Evolutionary conservation across 92 coral and sea anemone species (phyloP), one percentile per base, ranked within the genome.

Genomic region (Parazoanthus atlanticus): DNA sequence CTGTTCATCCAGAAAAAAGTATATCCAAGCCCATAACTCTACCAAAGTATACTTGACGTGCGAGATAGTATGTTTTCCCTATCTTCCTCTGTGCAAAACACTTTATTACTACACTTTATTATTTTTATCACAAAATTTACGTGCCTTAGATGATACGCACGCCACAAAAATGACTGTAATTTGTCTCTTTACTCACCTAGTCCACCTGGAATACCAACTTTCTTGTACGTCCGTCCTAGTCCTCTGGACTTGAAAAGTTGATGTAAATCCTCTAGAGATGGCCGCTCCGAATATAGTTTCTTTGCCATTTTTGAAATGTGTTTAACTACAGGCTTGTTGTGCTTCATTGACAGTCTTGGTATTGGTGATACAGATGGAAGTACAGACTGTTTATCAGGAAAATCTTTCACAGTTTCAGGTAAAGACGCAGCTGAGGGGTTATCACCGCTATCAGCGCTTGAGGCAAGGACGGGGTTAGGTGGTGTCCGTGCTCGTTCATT

Each of bases 261-360:
- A 9, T 86, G 87, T 11, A 91, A 71, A 61, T 88, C 93, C 19
- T 85, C 89, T 15, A 52, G 30, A 29, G 84, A 88, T n/a, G 88
- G 89, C 7, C 64, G 86, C 76, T 91, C 91, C 25, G 93, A 65
- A 31, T 70, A 28, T 46, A 84, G 2, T 34, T 17, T 31, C 26
- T 84, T 46, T 49, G 6, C 28, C 28, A 36, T 16, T 15, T 71
- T 71, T 29, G 56, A 49, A 15, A 23, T 26, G 34, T 84, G 66
- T 41, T 70, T 41, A 21, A 25, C 16, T 26, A 2, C 65, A 30
- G 43, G 64, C 19, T 43, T 69, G 17, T 47, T 71, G 32, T 26
- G 41, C 28, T 25, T 34, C 67, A 0, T n/a, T 69, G 36, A 6
- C 58, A 46, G 49, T 17, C 46, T 84, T 47, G 36, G 61, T 25